These are phyloP conservation scores for Sylvia atricapilla DNA, from an alignment of 2,113 vertebrate genomes.

Conservation along the genomic window DNA sequence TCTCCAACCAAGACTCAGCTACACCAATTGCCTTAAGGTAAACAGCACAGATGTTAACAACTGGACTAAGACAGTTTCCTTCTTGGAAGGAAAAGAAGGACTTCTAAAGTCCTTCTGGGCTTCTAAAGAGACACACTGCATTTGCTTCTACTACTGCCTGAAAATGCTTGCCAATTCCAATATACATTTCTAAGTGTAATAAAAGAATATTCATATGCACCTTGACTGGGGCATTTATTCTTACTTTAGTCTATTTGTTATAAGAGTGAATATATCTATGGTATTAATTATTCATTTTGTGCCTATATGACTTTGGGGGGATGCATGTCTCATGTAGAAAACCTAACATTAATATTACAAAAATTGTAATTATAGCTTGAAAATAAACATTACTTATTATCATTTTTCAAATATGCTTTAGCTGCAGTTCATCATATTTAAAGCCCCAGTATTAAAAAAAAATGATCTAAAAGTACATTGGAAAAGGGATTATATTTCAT, in stretches of 20 bases:
- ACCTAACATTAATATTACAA: background rate
- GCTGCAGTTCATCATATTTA: background rate
- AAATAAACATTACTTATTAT: constrained; percentile 6
- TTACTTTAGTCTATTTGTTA: background rate
- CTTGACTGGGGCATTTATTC: background rate
- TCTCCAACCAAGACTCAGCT: background rate
- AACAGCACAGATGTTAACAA: background rate
- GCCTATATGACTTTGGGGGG: background rate
- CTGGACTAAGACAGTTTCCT: background rate
- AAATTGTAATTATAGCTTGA: background rate
- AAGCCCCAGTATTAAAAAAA: background rate
- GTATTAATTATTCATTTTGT: constrained; percentile 1
- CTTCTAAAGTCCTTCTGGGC: background rate
- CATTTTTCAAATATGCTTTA: background rate
- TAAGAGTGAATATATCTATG: background rate
- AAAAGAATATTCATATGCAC: background rate
- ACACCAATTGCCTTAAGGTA: background rate
- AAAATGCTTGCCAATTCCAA: background rate
- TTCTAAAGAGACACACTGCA: background rate
- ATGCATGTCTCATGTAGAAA: background rate
- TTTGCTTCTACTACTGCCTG: background rate
- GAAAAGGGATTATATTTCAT: constrained; percentile 3
- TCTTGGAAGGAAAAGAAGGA: too few species aligned
- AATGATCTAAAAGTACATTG: background rate
- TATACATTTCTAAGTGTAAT: background rate